Evolutionary conservation across 2,888 invertebrate species (phyloP), one percentile per base, ranked within the genome.

Genomic region (Nemoura dubitans): DNA sequence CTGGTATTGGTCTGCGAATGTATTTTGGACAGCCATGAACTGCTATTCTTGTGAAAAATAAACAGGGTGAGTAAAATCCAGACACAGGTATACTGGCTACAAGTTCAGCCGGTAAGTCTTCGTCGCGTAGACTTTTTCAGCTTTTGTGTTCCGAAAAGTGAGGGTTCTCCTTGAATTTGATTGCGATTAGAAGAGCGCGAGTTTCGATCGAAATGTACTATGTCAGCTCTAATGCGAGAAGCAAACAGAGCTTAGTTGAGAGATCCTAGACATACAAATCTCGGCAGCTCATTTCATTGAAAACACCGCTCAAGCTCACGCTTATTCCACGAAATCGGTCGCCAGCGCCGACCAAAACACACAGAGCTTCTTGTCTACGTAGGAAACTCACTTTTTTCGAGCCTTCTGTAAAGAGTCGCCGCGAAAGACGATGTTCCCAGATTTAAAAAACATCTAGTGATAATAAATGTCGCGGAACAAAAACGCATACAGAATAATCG

Each of bases 1-100:
- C 83, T 83, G 83, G n/a, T 83, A 42, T 83, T 42, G 26, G 25
- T 59, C 42, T 83, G 42, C 36, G 26, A 83, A 42, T 83, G 43
- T 30, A 83, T 25, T 78, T 78, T 28, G 28, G 59, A 59, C 59
- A 59, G 3, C 59, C 59, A 59, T 59, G 59, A 59, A 21, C 59
- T 59, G 59, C 59, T 59, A 59, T 59, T 59, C 59, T 10, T 59
- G 59, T 59, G 59, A 59, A 59, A 59, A 59, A 59, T 14, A 7
- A 59, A 59, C 59, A 59, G 59, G 59, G 59, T 21, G 59, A 59
- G 59, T 59, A 59, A 59, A 59, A 59, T 36, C 16, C 21, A 2
- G 36, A 10, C 6, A 59, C 59, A 59, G 59, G 59, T 59, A 59
- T 59, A 59, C 59, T 59, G 59, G 21, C 3, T 7, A 59, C 14